Conservation (phyloP, 2,888 invertebrate species). For the Microctonus aethiopoides region DNA sequence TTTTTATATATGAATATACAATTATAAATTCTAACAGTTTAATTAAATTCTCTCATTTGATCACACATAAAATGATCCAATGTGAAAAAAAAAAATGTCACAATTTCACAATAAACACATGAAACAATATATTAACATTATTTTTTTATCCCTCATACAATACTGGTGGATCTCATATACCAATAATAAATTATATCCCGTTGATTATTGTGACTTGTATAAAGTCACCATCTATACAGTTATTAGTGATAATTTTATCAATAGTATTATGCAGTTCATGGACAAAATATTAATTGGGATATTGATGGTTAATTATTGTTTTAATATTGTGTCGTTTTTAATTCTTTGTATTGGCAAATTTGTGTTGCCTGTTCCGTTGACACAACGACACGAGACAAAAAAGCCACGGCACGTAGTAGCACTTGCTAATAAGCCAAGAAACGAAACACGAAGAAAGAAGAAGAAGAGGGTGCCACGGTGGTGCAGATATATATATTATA, state of each 20-base stretch:
- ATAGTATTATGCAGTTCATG: too few relatives aligned
- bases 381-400: slow-evolving; percentile 15
- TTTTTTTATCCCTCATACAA: background rate
- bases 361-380: background rate
- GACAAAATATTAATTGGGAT: too few relatives aligned
- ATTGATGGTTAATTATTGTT: too few relatives aligned
- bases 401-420: slow-evolving; percentile 6
- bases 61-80: background rate
- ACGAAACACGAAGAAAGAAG: slow-evolving; percentile 1
- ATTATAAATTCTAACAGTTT: background rate
- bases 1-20: background rate
- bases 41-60: background rate
- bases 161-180: background rate
- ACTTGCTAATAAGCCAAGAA: slow-evolving; percentile 22
- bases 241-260: too few relatives aligned
- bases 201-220: too few relatives aligned
- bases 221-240: too few relatives aligned
- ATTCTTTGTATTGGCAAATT: too few relatives aligned
- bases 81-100: background rate
- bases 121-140: background rate
- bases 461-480: slow-evolving; percentile 27
- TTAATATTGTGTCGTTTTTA: too few relatives aligned
- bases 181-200: too few relatives aligned
- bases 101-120: background rate
- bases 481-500: background rate